Evolutionary conservation across 2,888 invertebrate species (phyloP).

Genomic region (Chrysolina oricalcia): DNA sequence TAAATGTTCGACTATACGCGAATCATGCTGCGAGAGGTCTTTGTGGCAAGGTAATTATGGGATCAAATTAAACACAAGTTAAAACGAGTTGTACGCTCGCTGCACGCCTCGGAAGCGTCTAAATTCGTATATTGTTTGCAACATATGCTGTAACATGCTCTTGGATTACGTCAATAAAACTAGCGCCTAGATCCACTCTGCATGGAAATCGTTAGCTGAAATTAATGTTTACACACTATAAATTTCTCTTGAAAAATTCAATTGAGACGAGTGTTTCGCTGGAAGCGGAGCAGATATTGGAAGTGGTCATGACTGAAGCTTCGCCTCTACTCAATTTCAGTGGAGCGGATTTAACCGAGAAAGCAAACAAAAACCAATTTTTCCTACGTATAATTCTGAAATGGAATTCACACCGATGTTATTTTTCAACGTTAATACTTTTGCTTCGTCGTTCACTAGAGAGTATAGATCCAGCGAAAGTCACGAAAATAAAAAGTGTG

Average conservation of each 20-base stretch:
- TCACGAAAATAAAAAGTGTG: background rate
- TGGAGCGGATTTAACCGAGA: constrained; percentile 16
- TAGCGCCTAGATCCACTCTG: constrained; percentile 30
- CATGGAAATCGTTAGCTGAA: constrained; percentile 35
- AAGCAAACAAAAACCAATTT: constrained; percentile 20
- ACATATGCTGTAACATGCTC: constrained; percentile 42
- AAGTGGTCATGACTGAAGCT: constrained; percentile 17
- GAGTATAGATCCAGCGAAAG: background rate
- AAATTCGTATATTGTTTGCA: constrained; percentile 39
- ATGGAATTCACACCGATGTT: constrained; percentile 7
- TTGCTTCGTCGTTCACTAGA: background rate
- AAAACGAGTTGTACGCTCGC: constrained; percentile 17
- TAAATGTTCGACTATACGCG: too few relatives aligned
- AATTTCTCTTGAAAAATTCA: constrained; percentile 13
- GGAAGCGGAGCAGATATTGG: constrained; percentile 3
- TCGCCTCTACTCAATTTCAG: constrained; percentile 15
- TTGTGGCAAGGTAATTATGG: constrained; percentile 6
- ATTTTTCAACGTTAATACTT: background rate
- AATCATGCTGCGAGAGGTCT: background rate
- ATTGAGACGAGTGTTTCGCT: constrained; percentile 15
- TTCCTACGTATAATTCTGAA: constrained; percentile 9
- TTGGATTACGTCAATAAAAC: constrained; percentile 42
- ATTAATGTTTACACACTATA: constrained; percentile 26
- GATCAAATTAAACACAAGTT: constrained; percentile 13
- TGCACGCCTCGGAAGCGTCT: constrained; percentile 30